These are phyloP conservation scores for Xanthorhoe designata DNA, from an alignment of 2,888 invertebrate species.

Conservation along the genomic window DNA sequence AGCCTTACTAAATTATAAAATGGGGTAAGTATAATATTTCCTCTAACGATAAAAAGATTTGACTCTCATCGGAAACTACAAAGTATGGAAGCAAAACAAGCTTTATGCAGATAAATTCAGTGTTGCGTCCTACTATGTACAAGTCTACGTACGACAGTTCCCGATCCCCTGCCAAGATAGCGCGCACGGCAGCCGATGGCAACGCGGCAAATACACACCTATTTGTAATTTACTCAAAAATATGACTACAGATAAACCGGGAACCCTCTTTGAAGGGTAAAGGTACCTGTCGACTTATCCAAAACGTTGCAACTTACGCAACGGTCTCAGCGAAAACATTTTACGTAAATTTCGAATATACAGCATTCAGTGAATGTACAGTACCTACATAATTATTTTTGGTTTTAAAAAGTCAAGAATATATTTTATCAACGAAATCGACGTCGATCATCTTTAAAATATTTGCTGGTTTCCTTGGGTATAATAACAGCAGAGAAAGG, in stretches of 20 bases:
- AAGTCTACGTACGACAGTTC: slow-evolving; percentile 51
- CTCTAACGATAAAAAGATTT: too few relatives aligned
- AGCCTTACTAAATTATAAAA: too few relatives aligned
- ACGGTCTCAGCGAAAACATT: neutral
- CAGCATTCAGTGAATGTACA: too few relatives aligned
- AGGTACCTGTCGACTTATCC: neutral
- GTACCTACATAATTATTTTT: too few relatives aligned
- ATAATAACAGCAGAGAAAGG: too few relatives aligned
- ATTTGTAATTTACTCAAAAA: slow-evolving; percentile 85
- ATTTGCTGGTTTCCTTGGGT: too few relatives aligned
- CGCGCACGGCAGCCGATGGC: slow-evolving; percentile 79
- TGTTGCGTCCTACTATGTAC: slow-evolving; percentile 58
- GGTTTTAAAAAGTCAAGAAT: too few relatives aligned
- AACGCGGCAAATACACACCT: slow-evolving; percentile 70
- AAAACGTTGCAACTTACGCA: neutral
- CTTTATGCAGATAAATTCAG: neutral
- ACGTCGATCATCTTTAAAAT: too few relatives aligned
- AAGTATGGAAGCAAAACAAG: neutral
- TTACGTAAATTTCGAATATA: too few relatives aligned
- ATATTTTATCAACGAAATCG: too few relatives aligned
- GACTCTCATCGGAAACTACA: neutral
- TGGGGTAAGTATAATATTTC: too few relatives aligned
- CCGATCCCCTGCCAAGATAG: slow-evolving; percentile 80
- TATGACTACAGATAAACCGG: slow-evolving; percentile 76
- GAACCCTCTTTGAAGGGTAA: slow-evolving; percentile 62